phyloP scores from a whole-genome alignment of 1,140 invertebrate species.

The Adoxophyes honmai region DNA sequence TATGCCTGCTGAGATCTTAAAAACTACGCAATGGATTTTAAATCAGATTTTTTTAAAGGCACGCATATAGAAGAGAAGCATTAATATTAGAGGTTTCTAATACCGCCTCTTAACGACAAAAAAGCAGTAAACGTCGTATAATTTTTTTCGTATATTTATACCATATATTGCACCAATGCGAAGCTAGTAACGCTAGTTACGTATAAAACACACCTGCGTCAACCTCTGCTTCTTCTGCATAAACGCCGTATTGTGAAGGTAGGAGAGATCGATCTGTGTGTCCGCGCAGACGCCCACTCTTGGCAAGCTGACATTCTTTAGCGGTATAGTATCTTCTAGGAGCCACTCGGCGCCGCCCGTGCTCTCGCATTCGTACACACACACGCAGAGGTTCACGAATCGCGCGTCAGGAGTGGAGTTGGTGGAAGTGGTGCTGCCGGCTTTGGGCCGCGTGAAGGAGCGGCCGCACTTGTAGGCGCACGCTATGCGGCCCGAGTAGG shows the following conservation, averaged over 20 bases:
- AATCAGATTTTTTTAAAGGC: too few relatives aligned
- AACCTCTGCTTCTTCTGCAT: conserved; percentile 87
- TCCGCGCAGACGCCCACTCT: conserved; percentile 84
- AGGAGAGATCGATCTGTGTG: conserved; percentile 88
- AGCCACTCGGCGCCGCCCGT: conserved; percentile 99
- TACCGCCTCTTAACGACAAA: too few relatives aligned
- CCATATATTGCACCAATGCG: too few relatives aligned
- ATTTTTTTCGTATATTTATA: too few relatives aligned
- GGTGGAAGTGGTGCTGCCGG: conserved; percentile 45
- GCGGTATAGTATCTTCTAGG: conserved; percentile 97
- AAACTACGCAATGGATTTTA: too few relatives aligned
- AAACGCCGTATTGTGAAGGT: conserved; percentile 88
- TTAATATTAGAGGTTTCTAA: too few relatives aligned
- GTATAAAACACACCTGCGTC: conserved; percentile 78
- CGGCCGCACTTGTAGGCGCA: conserved; percentile 96
- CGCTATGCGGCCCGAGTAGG: conserved; percentile 97
- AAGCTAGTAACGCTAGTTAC: not conserved
- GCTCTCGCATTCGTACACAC: conserved; percentile 99
- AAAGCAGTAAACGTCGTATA: too few relatives aligned
- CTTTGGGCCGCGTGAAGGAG: conserved; percentile 88
- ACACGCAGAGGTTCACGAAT: conserved; percentile 95
- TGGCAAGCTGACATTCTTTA: conserved; percentile 92
- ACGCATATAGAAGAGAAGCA: too few relatives aligned
- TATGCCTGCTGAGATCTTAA: too few relatives aligned
- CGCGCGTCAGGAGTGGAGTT: conserved; percentile 82